Conservation (phyloP, 2,797 vertebrate species). For the Leptoclinus maculatus region DNA sequence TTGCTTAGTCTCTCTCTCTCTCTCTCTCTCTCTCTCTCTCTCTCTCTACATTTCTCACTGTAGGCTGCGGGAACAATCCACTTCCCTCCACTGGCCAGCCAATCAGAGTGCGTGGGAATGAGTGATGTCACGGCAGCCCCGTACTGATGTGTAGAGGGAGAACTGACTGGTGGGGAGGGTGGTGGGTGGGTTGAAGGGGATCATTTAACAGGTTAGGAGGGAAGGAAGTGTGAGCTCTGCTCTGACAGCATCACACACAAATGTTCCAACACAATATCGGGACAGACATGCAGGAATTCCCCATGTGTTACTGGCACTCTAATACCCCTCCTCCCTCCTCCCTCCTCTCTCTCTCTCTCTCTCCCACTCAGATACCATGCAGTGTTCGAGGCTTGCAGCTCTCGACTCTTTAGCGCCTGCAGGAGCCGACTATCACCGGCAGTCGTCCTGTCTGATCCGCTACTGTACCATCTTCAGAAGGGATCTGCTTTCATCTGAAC, state of each 20-base stretch:
- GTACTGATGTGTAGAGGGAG: conserved; percentile 68
- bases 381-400: conserved; percentile 59
- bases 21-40: conserved; percentile 36
- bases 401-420: conserved; percentile 63
- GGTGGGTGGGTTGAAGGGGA: conserved; percentile 65
- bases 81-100: conserved; percentile 79
- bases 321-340: conserved; percentile 29
- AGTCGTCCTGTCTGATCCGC: conserved; percentile 69
- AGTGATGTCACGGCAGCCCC: conserved; percentile 87
- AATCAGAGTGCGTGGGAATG: conserved; percentile 82
- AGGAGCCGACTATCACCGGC: conserved; percentile 65
- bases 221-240: conserved; percentile 44
- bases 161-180: conserved; percentile 32
- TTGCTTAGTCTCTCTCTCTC: conserved; percentile 61
- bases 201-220: conserved; percentile 66
- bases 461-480: conserved; percentile 65
- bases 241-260: conserved; percentile 55
- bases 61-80: conserved; percentile 82
- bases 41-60: conserved; percentile 68
- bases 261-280: conserved; percentile 33
- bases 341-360: not conserved
- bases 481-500: conserved; percentile 63
- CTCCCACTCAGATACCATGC: conserved; percentile 50
- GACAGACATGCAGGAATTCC: conserved; percentile 76
- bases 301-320: conserved; percentile 53